A percentile compares a stretch with the other conserved stretches of the same genome.
Evolutionary conservation across 2,113 vertebrate species (phyloP).

Genomic region (Dipodomys spectabilis): DNA sequence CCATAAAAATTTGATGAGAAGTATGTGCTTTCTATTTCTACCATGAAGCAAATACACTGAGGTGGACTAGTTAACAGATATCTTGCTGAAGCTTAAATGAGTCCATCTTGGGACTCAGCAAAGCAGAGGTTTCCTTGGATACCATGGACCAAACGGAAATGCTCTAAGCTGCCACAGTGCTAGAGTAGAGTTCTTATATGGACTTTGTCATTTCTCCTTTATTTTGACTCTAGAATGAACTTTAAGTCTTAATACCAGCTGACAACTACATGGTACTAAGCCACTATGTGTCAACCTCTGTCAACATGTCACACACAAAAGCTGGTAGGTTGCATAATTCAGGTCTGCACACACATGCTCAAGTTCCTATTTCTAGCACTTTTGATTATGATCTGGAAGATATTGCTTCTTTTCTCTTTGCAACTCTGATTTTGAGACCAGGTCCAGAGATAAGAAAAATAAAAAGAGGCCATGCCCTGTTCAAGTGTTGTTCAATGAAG

Average conservation of each 20-base stretch:
- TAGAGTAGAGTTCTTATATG: background rate
- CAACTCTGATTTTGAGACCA: slow-evolving; percentile 9
- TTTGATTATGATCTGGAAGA: slow-evolving; percentile 28
- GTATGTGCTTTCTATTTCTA: slow-evolving; percentile 23
- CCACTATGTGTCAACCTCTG: slow-evolving; percentile 69
- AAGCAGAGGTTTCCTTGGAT: background rate
- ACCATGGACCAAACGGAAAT: background rate
- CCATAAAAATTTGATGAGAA: slow-evolving; percentile 18
- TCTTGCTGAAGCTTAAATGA: background rate
- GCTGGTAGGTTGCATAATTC: slow-evolving; percentile 46
- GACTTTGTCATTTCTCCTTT: slow-evolving; percentile 63
- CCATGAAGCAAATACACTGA: slow-evolving; percentile 1
- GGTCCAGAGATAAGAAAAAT: background rate
- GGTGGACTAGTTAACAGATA: background rate
- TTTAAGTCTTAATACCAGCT: slow-evolving; percentile 61
- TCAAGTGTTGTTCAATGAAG: background rate
- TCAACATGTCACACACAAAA: slow-evolving; percentile 59
- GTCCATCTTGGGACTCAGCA: background rate
- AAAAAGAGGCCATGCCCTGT: background rate
- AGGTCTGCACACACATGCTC: background rate
- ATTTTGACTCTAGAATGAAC: slow-evolving; percentile 60
- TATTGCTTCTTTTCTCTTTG: background rate
- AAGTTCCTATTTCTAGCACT: slow-evolving; percentile 22
- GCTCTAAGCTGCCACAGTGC: background rate
- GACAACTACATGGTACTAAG: slow-evolving; percentile 53